Evolutionary conservation across 2,888 invertebrate species (phyloP).

Genomic region (Brenthis ino): DNA sequence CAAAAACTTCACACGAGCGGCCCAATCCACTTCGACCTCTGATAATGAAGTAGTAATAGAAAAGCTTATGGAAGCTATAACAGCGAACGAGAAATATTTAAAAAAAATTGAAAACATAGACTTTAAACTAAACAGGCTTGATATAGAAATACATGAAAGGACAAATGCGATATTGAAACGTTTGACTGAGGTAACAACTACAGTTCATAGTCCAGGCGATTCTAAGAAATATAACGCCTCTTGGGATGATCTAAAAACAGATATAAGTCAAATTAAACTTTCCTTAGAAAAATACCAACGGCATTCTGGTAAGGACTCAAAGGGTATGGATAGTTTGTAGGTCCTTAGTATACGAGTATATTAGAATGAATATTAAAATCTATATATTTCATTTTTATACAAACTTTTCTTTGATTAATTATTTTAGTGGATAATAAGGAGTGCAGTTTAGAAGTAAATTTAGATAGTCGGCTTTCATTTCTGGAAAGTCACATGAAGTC

Average conservation of each 20-base stretch:
- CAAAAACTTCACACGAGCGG: slow-evolving; percentile 58
- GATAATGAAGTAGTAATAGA: slow-evolving; percentile 71
- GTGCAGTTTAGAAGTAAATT: slow-evolving; percentile 48
- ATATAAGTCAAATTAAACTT: slow-evolving; percentile 56
- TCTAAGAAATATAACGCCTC: slow-evolving; percentile 52
- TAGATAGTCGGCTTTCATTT: slow-evolving; percentile 56
- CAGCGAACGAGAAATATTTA: slow-evolving; percentile 71
- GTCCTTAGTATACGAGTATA: neutral
- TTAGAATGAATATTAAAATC: neutral
- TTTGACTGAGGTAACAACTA: slow-evolving; percentile 55
- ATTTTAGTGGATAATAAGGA: slow-evolving; percentile 52
- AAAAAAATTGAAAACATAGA: slow-evolving; percentile 76
- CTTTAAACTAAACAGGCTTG: slow-evolving; percentile 68
- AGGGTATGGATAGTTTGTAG: slow-evolving; percentile 13
- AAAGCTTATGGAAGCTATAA: slow-evolving; percentile 68
- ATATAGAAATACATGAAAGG: slow-evolving; percentile 74
- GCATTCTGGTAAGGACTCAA: slow-evolving; percentile 8
- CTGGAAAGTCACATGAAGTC: slow-evolving; percentile 59
- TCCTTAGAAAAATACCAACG: slow-evolving; percentile 48
- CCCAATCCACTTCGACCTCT: slow-evolving; percentile 46
- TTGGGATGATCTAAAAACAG: slow-evolving; percentile 53
- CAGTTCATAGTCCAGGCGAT: slow-evolving; percentile 44
- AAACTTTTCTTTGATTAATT: slow-evolving; percentile 15
- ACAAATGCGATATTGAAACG: slow-evolving; percentile 65
- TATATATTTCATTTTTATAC: neutral